Conservation (phyloP, 2,113 vertebrate species). For the Psilopsiagon aymara region DNA sequence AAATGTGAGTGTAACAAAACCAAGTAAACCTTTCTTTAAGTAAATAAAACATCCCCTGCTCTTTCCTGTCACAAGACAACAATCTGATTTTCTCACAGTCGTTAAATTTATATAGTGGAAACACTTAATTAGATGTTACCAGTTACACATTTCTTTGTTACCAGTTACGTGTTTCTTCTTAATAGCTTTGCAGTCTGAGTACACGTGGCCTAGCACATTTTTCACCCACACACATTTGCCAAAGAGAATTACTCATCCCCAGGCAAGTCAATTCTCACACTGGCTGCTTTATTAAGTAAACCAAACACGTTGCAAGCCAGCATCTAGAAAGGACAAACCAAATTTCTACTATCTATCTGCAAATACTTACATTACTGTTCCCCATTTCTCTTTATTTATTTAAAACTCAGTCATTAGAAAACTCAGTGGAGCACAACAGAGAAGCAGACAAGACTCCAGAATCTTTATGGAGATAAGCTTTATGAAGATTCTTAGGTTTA, state of each 20-base stretch:
- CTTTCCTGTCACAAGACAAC: neutral
- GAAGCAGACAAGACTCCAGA: neutral
- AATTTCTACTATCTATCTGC: neutral
- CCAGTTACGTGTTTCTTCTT: neutral
- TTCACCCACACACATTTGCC: neutral
- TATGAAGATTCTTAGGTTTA: neutral
- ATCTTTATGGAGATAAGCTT: neutral
- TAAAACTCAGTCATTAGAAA: neutral
- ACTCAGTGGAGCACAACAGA: neutral
- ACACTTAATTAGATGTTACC: neutral
- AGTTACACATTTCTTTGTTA: neutral
- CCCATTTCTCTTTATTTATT: neutral
- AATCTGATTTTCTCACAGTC: neutral
- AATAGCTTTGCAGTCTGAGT: neutral
- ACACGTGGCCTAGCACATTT: neutral
- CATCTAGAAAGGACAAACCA: neutral
- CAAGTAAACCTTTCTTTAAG: neutral
- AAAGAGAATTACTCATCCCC: neutral
- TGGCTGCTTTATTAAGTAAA: conserved; percentile 3
- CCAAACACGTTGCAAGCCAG: neutral
- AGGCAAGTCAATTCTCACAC: neutral
- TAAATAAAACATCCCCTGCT: neutral
- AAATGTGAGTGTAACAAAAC: neutral
- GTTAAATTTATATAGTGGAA: neutral
- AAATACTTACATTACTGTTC: neutral